Evolutionary conservation across 2,888 invertebrate species (phyloP), one percentile per base, ranked within the genome.

Genomic region (Drosophila buzzatii): DNA sequence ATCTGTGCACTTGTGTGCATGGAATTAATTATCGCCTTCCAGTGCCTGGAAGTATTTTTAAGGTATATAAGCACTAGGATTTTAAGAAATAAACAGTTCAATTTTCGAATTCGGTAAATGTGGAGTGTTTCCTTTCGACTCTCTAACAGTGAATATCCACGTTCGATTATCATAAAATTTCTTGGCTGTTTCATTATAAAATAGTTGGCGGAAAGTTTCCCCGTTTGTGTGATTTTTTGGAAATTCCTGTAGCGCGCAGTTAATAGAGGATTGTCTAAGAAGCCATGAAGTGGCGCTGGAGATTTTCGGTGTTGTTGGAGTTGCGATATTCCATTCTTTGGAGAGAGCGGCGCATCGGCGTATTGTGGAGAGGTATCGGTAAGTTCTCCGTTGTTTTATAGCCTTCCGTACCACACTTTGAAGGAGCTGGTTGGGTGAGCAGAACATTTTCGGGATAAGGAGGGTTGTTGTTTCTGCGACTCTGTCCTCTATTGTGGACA

Each of bases 61-160:
- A n/a, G n/a, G n/a, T n/a, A n/a, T n/a, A n/a, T n/a, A n/a, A n/a
- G n/a, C n/a, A n/a, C n/a, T n/a, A n/a, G n/a, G n/a, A n/a, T n/a
- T n/a, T n/a, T n/a, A n/a, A n/a, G n/a, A n/a, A n/a, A n/a, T n/a
- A n/a, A n/a, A n/a, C n/a, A n/a, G n/a, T n/a, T n/a, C n/a, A n/a
- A n/a, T n/a, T n/a, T n/a, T n/a, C n/a, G n/a, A n/a, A n/a, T n/a
- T n/a, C n/a, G n/a, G n/a, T n/a, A n/a, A n/a, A n/a, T n/a, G n/a
- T n/a, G n/a, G n/a, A n/a, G n/a, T n/a, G n/a, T n/a, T n/a, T n/a
- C n/a, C n/a, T n/a, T n/a, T n/a, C n/a, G n/a, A n/a, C n/a, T n/a
- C n/a, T n/a, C n/a, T n/a, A n/a, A n/a, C 47, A 37, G 58, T 58
- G 35, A 58, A 58, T 47, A 58, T 35, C 47, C 18, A 47, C 12